These are phyloP conservation scores for Sycophaga agraensis DNA, from an alignment of 1,140 invertebrate genomes.

Conservation along the genomic window DNA sequence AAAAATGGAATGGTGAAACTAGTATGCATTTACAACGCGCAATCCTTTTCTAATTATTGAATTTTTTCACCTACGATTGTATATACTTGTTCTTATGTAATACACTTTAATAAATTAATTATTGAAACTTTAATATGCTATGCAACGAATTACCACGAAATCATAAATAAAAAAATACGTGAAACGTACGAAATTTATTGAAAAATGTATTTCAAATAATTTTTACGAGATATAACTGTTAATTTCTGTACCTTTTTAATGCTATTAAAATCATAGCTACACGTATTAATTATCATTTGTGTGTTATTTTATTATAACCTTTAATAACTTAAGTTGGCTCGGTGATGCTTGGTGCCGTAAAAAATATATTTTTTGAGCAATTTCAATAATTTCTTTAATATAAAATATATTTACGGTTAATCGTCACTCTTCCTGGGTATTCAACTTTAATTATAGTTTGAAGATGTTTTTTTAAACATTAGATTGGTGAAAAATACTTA, in stretches of 20 bases:
- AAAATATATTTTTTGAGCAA: no score
- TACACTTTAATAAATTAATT: neutral
- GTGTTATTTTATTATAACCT: no score
- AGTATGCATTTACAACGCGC: neutral
- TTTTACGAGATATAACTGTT: slow-evolving; percentile 25
- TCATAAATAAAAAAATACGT: slow-evolving; percentile 10
- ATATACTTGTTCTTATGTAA: slow-evolving; percentile 19
- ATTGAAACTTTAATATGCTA: slow-evolving; percentile 1
- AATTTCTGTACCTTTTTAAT: slow-evolving; percentile 29
- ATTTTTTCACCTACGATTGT: slow-evolving; percentile 19
- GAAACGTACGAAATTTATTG: slow-evolving; percentile 26
- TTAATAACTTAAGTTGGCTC: no score
- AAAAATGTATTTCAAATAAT: slow-evolving; percentile 24
- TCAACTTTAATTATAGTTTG: no score
- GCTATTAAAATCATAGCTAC: slow-evolving; percentile 28
- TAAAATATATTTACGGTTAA: no score
- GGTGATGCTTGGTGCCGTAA: no score
- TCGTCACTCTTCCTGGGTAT: no score
- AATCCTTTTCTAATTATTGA: neutral
- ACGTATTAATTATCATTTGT: no score
- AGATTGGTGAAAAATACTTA: no score
- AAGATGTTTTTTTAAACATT: no score
- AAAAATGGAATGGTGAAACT: neutral
- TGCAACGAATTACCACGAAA: slow-evolving; percentile 12
- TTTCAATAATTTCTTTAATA: no score